Evolutionary conservation across 2,113 vertebrate species (phyloP), one percentile per base, ranked within the genome.

Genomic region (Callorhinus ursinus): DNA sequence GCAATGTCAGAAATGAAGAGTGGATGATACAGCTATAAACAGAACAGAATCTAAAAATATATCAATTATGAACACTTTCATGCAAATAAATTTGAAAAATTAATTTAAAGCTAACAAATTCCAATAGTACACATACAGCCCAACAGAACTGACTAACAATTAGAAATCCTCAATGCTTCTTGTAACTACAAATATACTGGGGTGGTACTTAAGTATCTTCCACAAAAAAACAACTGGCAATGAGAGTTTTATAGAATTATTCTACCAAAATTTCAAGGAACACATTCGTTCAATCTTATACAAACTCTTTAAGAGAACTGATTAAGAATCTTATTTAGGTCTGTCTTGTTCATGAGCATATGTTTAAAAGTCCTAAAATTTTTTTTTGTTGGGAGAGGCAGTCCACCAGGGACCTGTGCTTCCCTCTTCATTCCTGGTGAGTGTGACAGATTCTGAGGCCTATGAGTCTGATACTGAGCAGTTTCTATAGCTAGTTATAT

Each of bases 111-210:
- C 21, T 59, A 42, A 84, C 65, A 80, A 93, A 76, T 72, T 80
- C 39, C 19, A 90, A 9, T 10, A 46, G 11, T 46, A 83, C 28
- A 85, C 1, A 84, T 57, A 84, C 4, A 16, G 51, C 31, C 49
- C 61, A 87, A 59, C n/a, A 97, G 82, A 96, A 80, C 3, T 49
- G 22, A 87, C 51, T 92, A 90, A 90, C 51, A 69, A 69, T 69
- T 22, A 90, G 72, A 76, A 85, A 61, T 26, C 13, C 59, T 81
- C 51, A 81, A 71, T 5, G 63, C 21, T 83, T 87, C 69, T 90
- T 83, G 12, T 63, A 88, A 95, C 36, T 93, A 80, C 26, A 81
- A 88, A 63, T 65, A 88, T 59, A 55, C 1, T 76, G 42, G 72
- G 57, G 13, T 83, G 39, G 46, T n/a, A 76, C 46, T 87, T 83